Evolutionary conservation across 2,797 vertebrate species (phyloP), one percentile per base, ranked within the genome.

Genomic region (Microcaecilia unicolor): DNA sequence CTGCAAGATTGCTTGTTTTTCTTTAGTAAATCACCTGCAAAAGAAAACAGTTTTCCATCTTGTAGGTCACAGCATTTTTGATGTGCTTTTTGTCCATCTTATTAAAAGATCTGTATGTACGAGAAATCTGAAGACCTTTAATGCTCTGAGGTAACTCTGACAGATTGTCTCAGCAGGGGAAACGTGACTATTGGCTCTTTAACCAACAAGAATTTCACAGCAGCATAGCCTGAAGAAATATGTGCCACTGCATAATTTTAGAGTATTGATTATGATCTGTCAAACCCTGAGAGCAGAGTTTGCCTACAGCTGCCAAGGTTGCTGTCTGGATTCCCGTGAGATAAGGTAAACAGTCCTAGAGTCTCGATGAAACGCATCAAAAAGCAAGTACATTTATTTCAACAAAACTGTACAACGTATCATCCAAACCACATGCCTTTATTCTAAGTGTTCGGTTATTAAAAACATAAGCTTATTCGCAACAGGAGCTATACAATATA

Each of bases 61-160:
- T 34, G 33, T 31, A 28, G 36, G 44, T 25, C 13, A 27, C 17
- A 11, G 18, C 31, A 3, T 48, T 31, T 34, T 42, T 25, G 6
- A 31, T 18, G 28, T 31, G 25, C 19, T 34, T n/a, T 48, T 37
- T 56, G 7, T 28, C 28, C 56, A 12, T 2, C 18, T 34, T 55
- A 35, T 55, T 43, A 27, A 46, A 58, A 55, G 28, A 19, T 7
- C 18, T 51, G 28, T 22, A n/a, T 3, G n/a, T n/a, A 5, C 8
- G 20, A 31, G 28, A 25, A 31, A 37, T 34, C 23, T 9, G 4
- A n/a, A 25, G 41, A 12, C 10, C 3, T 8, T 26, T 6, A 17
- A 2, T 38, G 10, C 5, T 25, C 22, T 27, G 22, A 26, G 12
- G 5, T 22, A 22, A 4, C 4, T 41, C 37, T 7, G 18, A 1